phyloP scores from a whole-genome alignment of 2,888 invertebrate genomes.

The Mesopsocus fuscifrons region DNA sequence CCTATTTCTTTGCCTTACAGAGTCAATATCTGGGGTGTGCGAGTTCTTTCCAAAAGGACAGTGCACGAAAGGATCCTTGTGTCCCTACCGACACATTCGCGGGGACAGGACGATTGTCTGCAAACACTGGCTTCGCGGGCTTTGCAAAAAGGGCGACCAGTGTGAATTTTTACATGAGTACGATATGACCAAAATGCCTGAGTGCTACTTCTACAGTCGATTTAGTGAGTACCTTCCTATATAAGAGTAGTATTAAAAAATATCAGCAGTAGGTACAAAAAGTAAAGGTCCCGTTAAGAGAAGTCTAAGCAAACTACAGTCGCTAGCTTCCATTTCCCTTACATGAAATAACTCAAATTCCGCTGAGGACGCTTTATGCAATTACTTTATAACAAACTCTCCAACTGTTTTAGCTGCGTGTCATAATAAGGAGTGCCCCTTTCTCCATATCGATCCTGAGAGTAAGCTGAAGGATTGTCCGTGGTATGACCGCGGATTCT shows the following conservation, averaged over 20 bases:
- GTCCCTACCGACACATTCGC: conserved; percentile 92
- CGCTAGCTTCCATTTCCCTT: too few relatives aligned
- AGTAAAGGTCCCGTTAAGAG: too few relatives aligned
- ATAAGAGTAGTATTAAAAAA: too few relatives aligned
- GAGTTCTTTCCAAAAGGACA: conserved; percentile 59
- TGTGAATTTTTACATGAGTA: conserved; percentile 99
- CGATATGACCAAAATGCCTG: conserved; percentile 99
- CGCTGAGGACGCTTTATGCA: too few relatives aligned
- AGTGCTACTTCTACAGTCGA: conserved; percentile 98
- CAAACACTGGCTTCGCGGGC: conserved; percentile 97
- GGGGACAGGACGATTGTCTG: conserved; percentile 97
- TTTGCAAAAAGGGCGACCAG: conserved; percentile 99
- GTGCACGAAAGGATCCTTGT: conserved; percentile 75
- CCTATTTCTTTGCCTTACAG: conserved; percentile 40
- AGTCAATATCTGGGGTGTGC: conserved; percentile 92
- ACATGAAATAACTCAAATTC: too few relatives aligned
- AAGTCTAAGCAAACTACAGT: too few relatives aligned
- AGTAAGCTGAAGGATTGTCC: conserved; percentile 98
- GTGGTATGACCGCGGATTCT: conserved; percentile 98
- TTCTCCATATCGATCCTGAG: conserved; percentile 97
- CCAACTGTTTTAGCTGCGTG: conserved; percentile 53
- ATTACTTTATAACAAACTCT: neutral
- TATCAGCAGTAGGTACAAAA: too few relatives aligned
- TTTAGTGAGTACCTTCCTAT: conserved; percentile 55
- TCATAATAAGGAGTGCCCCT: conserved; percentile 99